phyloP scores from a whole-genome alignment of 2,797 vertebrate genomes.

The Falco berigora region DNA sequence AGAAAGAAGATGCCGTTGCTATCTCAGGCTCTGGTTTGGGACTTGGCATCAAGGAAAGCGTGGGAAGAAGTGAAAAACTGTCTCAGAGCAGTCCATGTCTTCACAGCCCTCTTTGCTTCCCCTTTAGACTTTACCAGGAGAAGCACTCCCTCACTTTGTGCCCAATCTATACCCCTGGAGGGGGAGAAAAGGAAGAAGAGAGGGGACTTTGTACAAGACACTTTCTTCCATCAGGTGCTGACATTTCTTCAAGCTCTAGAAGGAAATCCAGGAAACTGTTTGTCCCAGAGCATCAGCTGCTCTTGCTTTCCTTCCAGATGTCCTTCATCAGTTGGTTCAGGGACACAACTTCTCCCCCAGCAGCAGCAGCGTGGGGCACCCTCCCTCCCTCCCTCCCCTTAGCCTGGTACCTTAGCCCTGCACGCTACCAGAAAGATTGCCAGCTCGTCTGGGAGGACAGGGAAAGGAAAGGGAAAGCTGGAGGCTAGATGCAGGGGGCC shows the following conservation, averaged over 20 bases:
- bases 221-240: not conserved
- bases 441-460: not conserved
- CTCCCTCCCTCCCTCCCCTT: not conserved
- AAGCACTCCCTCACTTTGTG: not conserved
- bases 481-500: not conserved
- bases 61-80: not conserved
- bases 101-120: not conserved
- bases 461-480: not conserved
- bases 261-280: not conserved
- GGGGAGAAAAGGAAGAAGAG: not conserved
- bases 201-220: not conserved
- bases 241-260: not conserved
- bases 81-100: not conserved
- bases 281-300: not conserved
- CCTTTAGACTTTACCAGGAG: not conserved
- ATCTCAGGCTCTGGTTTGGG: not conserved
- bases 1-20: not conserved
- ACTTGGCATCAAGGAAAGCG: not conserved
- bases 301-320: not conserved
- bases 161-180: not conserved
- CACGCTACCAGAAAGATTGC: accelerated
- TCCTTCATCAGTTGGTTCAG: not conserved
- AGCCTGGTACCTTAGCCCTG: not conserved
- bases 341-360: accelerated
- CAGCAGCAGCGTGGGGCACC: not conserved